Evolutionary conservation across 2,113 vertebrate genomes (phyloP), one percentile per base, ranked within the genome.

Genomic region (Girardinichthys multiradiatus): DNA sequence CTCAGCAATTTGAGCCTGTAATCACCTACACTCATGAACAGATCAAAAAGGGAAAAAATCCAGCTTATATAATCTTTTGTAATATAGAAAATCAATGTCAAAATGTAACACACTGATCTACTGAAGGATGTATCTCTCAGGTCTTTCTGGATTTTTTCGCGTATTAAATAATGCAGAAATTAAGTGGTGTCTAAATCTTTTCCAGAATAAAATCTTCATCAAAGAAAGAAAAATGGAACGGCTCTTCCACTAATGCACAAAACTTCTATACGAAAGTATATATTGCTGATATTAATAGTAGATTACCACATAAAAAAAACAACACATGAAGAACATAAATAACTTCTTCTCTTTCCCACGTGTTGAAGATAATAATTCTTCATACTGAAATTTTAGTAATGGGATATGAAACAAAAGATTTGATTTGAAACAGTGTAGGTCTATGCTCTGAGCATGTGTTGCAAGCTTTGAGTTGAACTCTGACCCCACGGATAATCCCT

Each of bases 401-500:
- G 45, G 74, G 76, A 72, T 69, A 74, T 81, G 63, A 89, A 85
- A 86, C 80, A 79, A 75, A 67, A 21, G 59, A 65, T 37, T 62
- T 3, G 64, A 70, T 79, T 84, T 82, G 81, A 91, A 92, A 91
- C 84, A 89, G 86, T 74, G 76, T 33, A 35, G 61, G 48, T 57
- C 86, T 27, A n/a, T 31, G 48, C 83, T 77, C 68, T 48, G 73
- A 74, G 88, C 88, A 79, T 84, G 84, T 87, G 86, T 90, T 93
- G 83, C 87, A 90, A 95, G 89, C 80, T 93, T 87, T 13, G 81
- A 86, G 86, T 86, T 85, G 85, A 90, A 87, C 93, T 90, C 66
- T 94, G 92, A 94, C 92, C 92, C 70, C 68, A 30, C 28, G 85
- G 79, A 68, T 93, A 95, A 94, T 91, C 88, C 85, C 90, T 94